Conservation (phyloP, 2,797 vertebrate species). For the Meriones psammophilus region DNA sequence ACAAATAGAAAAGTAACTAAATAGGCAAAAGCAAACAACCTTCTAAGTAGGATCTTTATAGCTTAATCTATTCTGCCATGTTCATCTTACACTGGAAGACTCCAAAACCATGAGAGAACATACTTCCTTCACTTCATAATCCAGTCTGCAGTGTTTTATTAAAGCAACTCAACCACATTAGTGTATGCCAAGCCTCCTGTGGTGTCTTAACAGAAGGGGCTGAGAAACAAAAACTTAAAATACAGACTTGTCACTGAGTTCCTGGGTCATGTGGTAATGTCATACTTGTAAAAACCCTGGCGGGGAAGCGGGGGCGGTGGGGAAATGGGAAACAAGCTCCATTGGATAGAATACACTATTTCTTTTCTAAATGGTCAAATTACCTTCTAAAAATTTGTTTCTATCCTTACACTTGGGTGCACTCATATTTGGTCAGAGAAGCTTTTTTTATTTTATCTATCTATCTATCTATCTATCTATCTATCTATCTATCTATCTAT, state of each 20-base stretch:
- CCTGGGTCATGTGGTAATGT: not conserved
- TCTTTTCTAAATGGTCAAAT: not conserved
- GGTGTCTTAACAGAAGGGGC: not conserved
- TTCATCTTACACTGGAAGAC: not conserved
- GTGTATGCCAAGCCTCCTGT: not conserved
- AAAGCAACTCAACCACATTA: accelerated
- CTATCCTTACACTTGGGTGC: not conserved
- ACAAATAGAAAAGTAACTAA: not conserved
- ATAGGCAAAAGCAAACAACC: not conserved
- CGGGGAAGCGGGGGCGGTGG: too few relatives aligned
- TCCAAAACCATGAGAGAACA: not conserved
- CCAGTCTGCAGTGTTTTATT: not conserved
- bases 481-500: not conserved
- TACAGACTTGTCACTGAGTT: not conserved
- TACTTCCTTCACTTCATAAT: not conserved
- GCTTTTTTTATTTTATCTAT: not conserved
- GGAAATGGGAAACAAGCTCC: not conserved
- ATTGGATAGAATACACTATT: not conserved
- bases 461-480: not conserved
- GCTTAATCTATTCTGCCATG: not conserved
- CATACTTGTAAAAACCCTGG: not conserved
- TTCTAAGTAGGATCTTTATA: not conserved
- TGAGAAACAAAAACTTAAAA: not conserved
- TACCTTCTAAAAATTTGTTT: not conserved
- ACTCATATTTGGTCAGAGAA: not conserved